Base-by-base conservation (phyloP, 2,888 invertebrate genomes). In the Notocelia uddmanniana region DNA sequence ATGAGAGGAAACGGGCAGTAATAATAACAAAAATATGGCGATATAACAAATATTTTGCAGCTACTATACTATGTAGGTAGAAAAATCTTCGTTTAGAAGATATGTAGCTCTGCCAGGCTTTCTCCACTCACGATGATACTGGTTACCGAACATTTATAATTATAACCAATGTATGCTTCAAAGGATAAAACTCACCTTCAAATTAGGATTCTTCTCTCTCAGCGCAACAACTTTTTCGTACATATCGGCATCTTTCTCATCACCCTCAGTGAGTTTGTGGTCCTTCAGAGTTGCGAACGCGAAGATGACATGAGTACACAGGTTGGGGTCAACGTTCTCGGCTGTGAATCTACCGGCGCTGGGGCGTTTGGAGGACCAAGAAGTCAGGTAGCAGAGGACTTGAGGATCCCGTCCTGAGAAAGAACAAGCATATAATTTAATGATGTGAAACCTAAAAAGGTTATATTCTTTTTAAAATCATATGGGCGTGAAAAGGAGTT, bases 261-360 rank as follows among this genome's bases (percentile, higher is more conserved):
- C 96, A 5, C 96, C 96, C 85, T 98, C 97, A 2, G 97, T 94
- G 1, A 98, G 93, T 82, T 97, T 96, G 89, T 97, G 96, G 76
- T 98, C 97, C 84, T 97, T 97, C 34, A 98, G 94, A 0, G 98
- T 97, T 0, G 98, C 99, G 86, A 99, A 99, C 1, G 99, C 98
- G 85, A 98, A 99, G 73, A 99, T 97, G 48, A 99, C 94, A 89
- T 99, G 99, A 0, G 99, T 99, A 89, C 99, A 99, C 0, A 99
- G 96, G 15, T 95, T 95, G 0, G 98, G 95, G 83, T 98, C 97
- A 52, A 99, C 96, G 85, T 98, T 96, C 79, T 98, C 98, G 0
- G 99, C 98, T 74, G 95, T 95, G 91, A 98, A 99, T 84, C 97
- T 97, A 13, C 98, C 98, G 3, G 96, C 95, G 68, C 98, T 97